Conservation (phyloP, 2,888 invertebrate genomes). For the Xestobium rufovillosum region DNA sequence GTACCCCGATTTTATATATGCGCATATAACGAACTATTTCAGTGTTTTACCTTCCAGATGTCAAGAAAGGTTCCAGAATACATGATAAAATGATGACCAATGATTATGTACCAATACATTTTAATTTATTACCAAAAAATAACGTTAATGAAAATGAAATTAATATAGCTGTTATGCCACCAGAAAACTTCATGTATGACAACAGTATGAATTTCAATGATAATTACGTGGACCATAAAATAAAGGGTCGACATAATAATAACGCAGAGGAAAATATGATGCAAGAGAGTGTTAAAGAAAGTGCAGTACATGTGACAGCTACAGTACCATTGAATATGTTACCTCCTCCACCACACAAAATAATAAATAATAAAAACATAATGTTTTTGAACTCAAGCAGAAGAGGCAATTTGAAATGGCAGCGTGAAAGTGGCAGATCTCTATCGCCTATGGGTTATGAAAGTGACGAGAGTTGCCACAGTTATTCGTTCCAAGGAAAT, state of each 20-base stretch:
- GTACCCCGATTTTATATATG: too few species aligned
- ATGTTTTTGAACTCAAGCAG: slow-evolving; percentile 11
- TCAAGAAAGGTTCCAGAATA: too few species aligned
- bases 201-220: too few species aligned
- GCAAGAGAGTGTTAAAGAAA: neutral
- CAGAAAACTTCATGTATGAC: too few species aligned
- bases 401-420: slow-evolving; percentile 15
- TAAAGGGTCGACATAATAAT: too few species aligned
- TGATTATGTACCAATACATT: neutral
- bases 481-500: slow-evolving; percentile 20
- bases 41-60: too few species aligned
- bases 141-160: neutral
- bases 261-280: too few species aligned
- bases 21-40: too few species aligned
- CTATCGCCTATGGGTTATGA: slow-evolving; percentile 25
- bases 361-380: slow-evolving; percentile 18
- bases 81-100: slow-evolving; percentile 1
- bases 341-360: slow-evolving; percentile 22
- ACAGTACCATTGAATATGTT: slow-evolving; percentile 17
- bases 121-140: neutral
- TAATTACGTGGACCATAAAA: too few species aligned
- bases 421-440: slow-evolving; percentile 21
- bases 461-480: slow-evolving; percentile 23
- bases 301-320: slow-evolving; percentile 1
- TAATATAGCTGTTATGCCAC: too few species aligned